A percentile compares a stretch with the other conserved stretches of the same genome.
phyloP scores from a whole-genome alignment of 2,113 vertebrate species.

The Balaeniceps rex region DNA sequence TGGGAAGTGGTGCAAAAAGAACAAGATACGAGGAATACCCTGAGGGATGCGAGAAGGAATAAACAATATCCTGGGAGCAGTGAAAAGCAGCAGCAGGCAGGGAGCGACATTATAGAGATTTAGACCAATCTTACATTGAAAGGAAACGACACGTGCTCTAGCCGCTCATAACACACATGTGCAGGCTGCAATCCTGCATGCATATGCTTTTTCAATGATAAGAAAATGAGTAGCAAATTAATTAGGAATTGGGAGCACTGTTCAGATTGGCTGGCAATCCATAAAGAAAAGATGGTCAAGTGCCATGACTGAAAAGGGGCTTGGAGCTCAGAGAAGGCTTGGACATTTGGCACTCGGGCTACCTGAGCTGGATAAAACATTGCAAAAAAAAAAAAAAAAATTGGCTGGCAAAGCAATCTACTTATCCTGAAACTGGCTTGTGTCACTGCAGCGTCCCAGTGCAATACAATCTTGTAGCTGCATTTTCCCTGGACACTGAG shows the following conservation, averaged over 20 bases:
- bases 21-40: not conserved
- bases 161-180: not conserved
- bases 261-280: not conserved
- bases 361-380: not conserved
- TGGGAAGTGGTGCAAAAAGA: not conserved
- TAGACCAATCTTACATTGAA: not conserved
- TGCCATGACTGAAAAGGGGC: not conserved
- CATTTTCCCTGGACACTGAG: not conserved
- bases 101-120: fast-evolving
- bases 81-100: not conserved
- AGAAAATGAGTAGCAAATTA: not conserved
- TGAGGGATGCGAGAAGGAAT: not conserved
- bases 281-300: not conserved
- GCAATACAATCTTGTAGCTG: not conserved
- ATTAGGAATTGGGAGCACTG: not conserved
- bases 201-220: not conserved
- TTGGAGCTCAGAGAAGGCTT: not conserved
- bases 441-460: not conserved
- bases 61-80: not conserved
- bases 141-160: not conserved
- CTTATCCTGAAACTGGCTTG: not conserved
- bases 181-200: not conserved
- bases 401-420: not conserved
- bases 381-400: not conserved
- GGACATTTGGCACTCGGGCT: not conserved